Evolutionary conservation across 2,113 vertebrate species (phyloP), one percentile per base, ranked within the genome.

Genomic region (Halichoerus grypus): DNA sequence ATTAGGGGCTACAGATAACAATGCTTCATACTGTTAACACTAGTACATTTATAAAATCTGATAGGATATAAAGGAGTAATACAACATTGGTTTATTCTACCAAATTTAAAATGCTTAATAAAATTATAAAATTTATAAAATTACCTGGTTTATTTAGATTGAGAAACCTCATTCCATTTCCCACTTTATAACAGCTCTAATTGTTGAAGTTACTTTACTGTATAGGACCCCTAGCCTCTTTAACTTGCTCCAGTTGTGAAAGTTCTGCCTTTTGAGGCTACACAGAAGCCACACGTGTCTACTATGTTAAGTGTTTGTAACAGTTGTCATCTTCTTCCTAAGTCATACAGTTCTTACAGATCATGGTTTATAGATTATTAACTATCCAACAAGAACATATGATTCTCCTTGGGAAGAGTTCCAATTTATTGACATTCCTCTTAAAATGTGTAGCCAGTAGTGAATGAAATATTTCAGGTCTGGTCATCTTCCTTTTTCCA

Each of bases 91-190:
- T 76, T 76, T 81, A 53, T 76, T 59, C 33, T 86, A 53, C 26
- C 39, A 90, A 91, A 82, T 80, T 26, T 63, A 84, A 94, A 87
- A 79, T 93, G n/a, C 16, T 55, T 53, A 67, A 76, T 91, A 31
- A 87, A 90, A 86, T 87, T 28, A 55, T 7, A 36, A 92, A 93
- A 76, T 46, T 46, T 46, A 46, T 77, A 74, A 55, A 6, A n/a
- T 4, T 7, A 71, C 8, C 4, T 92, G 33, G 2, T 36, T 46
- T 76, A 69, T 77, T 93, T 83, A 83, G 51, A 96, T 71, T 15
- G 46, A 89, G 16, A 21, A 72, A 51, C 82, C 42, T 83, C n/a
- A 55, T 77, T 77, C 42, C 26, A 31, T 77, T 77, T 77, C 91
- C 22, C 15, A 69, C 80, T 87, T 46, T 74, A 61, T 15, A 91